Evolutionary conservation across 1,140 invertebrate species (phyloP).

Genomic region (Drosophila ironensis): DNA sequence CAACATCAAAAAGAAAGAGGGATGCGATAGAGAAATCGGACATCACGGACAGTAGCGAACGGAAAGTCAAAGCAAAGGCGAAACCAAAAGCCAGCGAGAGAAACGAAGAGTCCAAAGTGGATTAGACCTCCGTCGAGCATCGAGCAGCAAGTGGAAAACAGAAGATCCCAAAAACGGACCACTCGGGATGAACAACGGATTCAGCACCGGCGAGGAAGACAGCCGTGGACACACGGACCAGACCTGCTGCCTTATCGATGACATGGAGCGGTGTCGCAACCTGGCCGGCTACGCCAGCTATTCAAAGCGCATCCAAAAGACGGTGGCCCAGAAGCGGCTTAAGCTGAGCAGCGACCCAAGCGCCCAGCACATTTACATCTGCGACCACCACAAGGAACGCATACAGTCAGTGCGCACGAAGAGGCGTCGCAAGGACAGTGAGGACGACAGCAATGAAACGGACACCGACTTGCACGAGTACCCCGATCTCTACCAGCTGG

Average conservation of each 20-base stretch:
- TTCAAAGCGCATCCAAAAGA: conserved; percentile 98
- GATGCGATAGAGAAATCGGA: neutral
- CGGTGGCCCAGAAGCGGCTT: conserved; percentile 94
- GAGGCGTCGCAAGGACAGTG: conserved; percentile 93
- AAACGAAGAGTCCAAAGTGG: neutral
- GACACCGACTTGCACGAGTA: conserved; percentile 92
- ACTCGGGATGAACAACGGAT: conserved; percentile 88
- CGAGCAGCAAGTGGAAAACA: neutral
- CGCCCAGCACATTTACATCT: conserved; percentile 97
- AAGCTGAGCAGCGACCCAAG: conserved; percentile 93
- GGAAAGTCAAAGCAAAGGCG: neutral
- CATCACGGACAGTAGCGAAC: neutral
- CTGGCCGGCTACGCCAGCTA: conserved; percentile 97
- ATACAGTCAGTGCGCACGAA: conserved; percentile 96
- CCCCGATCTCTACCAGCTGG: conserved; percentile 95
- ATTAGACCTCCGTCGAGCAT: neutral
- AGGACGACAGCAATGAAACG: conserved; percentile 94
- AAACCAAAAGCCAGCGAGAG: neutral
- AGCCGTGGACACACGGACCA: conserved; percentile 91
- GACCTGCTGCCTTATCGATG: conserved; percentile 96
- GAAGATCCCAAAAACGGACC: neutral
- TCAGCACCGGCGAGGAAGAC: conserved; percentile 95
- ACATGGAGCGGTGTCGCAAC: conserved; percentile 90
- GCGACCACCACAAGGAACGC: conserved; percentile 97
- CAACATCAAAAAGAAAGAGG: neutral